Conservation (phyloP, 2,888 invertebrate genomes). For the Drosophila robusta region DNA sequence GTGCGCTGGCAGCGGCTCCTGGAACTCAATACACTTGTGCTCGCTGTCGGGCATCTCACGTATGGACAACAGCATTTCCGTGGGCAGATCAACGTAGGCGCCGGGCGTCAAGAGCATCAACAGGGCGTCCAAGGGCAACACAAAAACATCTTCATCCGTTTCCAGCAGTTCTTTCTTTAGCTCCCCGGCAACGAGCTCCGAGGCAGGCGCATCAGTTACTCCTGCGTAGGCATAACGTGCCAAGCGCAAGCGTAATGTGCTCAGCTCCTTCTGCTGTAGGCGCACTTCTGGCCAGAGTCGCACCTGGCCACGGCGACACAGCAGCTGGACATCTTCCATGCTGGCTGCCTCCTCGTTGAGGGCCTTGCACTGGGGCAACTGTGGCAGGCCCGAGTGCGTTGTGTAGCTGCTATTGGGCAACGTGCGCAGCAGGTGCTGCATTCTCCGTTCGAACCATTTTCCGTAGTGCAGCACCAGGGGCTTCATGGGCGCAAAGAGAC, state of each 20-base stretch:
- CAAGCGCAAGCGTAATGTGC: constrained; percentile 54
- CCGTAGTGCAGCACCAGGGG: constrained; percentile 60
- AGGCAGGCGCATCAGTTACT: neutral
- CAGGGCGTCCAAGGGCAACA: constrained; percentile 73
- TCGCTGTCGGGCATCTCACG: constrained; percentile 16
- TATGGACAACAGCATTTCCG: constrained; percentile 70
- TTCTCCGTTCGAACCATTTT: constrained; percentile 57
- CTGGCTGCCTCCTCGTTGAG: constrained; percentile 35
- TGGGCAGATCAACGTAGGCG: constrained; percentile 75
- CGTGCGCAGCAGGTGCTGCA: constrained; percentile 30
- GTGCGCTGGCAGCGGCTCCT: constrained; percentile 74
- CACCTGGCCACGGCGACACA: constrained; percentile 40
- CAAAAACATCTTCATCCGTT: constrained; percentile 34
- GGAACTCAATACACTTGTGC: constrained; percentile 64
- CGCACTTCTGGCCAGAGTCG: constrained; percentile 36
- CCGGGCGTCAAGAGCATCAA: constrained; percentile 73
- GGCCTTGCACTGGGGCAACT: constrained; percentile 60
- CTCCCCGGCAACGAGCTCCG: constrained; percentile 8
- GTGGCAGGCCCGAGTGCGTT: constrained; percentile 77
- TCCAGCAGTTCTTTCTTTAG: constrained; percentile 8
- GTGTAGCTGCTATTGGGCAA: constrained; percentile 53
- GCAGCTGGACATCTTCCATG: constrained; percentile 58
- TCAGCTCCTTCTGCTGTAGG: constrained; percentile 30
- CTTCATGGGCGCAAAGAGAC: constrained; percentile 63
- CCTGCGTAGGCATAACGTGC: constrained; percentile 44